Evolutionary conservation across 2,888 invertebrate species (phyloP).

Genomic region (Argyresthia albistria): DNA sequence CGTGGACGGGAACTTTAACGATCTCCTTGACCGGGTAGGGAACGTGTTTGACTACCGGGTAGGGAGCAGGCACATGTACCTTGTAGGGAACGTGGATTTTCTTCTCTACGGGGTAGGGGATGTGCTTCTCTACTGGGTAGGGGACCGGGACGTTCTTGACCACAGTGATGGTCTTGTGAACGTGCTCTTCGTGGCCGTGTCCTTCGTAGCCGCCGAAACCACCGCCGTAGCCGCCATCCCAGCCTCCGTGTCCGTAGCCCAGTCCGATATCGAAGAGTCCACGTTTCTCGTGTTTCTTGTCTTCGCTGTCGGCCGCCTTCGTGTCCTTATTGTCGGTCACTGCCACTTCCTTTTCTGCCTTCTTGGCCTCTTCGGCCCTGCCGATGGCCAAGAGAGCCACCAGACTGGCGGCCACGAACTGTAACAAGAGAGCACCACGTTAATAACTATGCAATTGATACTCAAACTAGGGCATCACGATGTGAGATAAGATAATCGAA

Average conservation of each 20-base stretch:
- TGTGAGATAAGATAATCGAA: constrained; percentile 23
- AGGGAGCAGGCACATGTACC: constrained; percentile 79
- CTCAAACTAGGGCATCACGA: constrained; percentile 19
- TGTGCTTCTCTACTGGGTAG: constrained; percentile 80
- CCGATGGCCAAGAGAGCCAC: constrained; percentile 74
- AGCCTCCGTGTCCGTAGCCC: constrained; percentile 51
- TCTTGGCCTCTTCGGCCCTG: constrained; percentile 71
- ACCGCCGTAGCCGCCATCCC: constrained; percentile 27
- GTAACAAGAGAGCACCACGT: constrained; percentile 23
- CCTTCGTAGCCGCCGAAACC: constrained; percentile 29
- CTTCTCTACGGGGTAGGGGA: constrained; percentile 78
- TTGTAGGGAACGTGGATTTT: constrained; percentile 74
- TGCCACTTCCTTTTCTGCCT: constrained; percentile 72
- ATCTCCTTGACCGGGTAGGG: constrained; percentile 78
- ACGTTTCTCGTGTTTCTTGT: constrained; percentile 83
- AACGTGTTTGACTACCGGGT: constrained; percentile 77
- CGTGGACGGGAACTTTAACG: constrained; percentile 74
- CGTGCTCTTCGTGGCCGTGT: constrained; percentile 60
- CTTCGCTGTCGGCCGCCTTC: constrained; percentile 52
- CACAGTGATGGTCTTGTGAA: constrained; percentile 79
- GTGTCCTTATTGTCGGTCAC: constrained; percentile 67
- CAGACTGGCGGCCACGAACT: constrained; percentile 75
- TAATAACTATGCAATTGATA: not conserved
- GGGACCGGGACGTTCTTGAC: constrained; percentile 81
- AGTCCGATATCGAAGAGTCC: constrained; percentile 75